Percentiles rank a stretch among this genome's conserved stretches.
Evolutionary conservation across 2,888 invertebrate species (phyloP).

Genomic region (Metallyticus violacea): DNA sequence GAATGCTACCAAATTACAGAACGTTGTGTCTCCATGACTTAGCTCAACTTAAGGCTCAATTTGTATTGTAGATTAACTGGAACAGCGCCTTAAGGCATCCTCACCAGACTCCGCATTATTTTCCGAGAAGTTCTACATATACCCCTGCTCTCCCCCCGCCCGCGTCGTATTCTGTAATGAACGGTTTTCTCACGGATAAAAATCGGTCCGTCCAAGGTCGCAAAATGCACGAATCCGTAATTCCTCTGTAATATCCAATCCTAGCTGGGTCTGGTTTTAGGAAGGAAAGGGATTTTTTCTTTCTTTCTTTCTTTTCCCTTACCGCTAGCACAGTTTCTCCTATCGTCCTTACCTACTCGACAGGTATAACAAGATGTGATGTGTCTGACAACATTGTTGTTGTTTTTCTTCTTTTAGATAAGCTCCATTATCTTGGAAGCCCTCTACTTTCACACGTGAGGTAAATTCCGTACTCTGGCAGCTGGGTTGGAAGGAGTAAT

Average conservation of each 20-base stretch:
- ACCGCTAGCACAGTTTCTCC: neutral
- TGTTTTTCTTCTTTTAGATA: neutral
- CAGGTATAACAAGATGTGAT: neutral
- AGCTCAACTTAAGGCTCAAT: neutral
- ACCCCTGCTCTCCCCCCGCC: neutral
- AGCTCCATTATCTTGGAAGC: neutral
- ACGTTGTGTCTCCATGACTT: neutral
- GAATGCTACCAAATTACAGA: neutral
- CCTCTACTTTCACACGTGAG: neutral
- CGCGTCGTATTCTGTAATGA: neutral
- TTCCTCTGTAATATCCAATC: slow-evolving; percentile 20
- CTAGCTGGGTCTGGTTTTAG: neutral
- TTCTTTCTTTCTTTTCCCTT: neutral
- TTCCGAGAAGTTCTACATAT: neutral
- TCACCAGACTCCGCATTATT: neutral
- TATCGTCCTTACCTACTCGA: neutral
- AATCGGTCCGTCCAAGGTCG: slow-evolving; percentile 20
- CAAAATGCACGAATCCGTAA: slow-evolving; percentile 21
- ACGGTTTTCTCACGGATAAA: slow-evolving; percentile 23
- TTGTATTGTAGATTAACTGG: neutral
- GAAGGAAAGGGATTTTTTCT: neutral
- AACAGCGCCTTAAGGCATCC: neutral
- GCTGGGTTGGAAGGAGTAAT: neutral
- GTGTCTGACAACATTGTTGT: neutral
- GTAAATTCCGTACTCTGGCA: too few species aligned